These are phyloP conservation scores for Strix aluco DNA, from an alignment of 2,113 vertebrate species.

Conservation along the genomic window DNA sequence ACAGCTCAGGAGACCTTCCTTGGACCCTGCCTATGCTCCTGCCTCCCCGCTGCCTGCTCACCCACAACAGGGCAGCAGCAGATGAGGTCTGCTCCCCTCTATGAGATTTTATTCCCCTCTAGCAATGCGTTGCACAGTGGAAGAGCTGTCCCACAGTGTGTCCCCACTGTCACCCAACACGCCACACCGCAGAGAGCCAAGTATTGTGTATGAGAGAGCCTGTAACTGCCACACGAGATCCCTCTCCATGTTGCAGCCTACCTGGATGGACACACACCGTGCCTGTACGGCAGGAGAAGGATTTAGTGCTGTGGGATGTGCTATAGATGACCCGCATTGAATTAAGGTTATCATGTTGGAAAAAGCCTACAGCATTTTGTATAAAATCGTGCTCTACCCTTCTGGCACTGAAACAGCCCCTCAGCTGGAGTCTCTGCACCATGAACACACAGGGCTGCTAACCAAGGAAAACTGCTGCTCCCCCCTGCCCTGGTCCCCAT, in stretches of 20 bases:
- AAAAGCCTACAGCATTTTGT: neutral
- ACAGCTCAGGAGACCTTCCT: neutral
- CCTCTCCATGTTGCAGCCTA: neutral
- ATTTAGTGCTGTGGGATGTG: neutral
- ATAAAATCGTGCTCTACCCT: neutral
- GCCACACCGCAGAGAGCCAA: neutral
- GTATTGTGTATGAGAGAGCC: neutral
- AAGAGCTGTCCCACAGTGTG: neutral
- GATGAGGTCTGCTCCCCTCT: neutral
- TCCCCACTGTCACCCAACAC: neutral
- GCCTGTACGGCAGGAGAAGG: neutral
- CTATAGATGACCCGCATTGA: neutral
- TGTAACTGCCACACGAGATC: neutral
- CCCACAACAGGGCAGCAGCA: neutral
- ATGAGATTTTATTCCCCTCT: neutral
- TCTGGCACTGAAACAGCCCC: neutral
- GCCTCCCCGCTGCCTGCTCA: neutral
- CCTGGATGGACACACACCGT: neutral
- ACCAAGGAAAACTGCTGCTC: neutral
- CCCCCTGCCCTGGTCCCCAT: neutral
- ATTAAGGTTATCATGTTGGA: neutral
- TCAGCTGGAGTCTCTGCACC: neutral
- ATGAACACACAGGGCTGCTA: accelerated
- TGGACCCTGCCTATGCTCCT: neutral
- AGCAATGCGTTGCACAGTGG: neutral